Percentiles rank a stretch among this genome's conserved stretches.
phyloP scores from a whole-genome alignment of 1,140 invertebrate species.

The Magallana angulata region DNA sequence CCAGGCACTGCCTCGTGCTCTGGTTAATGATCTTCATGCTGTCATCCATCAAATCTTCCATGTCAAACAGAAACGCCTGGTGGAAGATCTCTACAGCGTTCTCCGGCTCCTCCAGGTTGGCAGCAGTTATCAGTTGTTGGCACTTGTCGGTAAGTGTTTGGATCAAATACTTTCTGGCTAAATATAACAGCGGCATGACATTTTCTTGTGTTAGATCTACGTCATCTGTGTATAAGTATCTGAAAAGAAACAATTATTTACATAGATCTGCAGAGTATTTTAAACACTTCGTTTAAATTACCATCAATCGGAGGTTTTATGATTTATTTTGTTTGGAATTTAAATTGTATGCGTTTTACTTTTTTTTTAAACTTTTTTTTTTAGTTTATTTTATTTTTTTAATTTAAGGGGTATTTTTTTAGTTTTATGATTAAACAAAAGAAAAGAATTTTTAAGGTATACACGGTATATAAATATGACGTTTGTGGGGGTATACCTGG shows the following conservation, averaged over 20 bases:
- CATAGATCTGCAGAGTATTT: too few species aligned
- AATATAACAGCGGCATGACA: constrained; percentile 25
- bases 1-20: constrained; percentile 8
- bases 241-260: neutral
- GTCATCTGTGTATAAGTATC: constrained; percentile 39
- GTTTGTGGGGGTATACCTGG: neutral
- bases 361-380: too few species aligned
- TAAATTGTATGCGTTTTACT: too few species aligned
- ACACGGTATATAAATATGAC: too few species aligned
- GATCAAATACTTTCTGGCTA: constrained; percentile 25
- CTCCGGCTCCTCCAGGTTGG: neutral
- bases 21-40: neutral
- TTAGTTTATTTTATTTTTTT: too few species aligned
- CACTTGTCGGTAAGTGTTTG: neutral
- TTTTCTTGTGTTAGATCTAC: constrained; percentile 3
- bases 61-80: constrained; percentile 24
- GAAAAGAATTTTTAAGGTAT: too few species aligned
- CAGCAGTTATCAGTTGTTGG: neutral
- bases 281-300: too few species aligned
- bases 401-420: too few species aligned
- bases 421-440: too few species aligned
- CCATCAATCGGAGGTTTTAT: too few species aligned
- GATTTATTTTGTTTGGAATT: too few species aligned
- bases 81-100: neutral
- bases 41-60: constrained; percentile 6